Percentiles rank a stretch among this genome's conserved stretches.
These are phyloP conservation scores for Drosophila mauritiana DNA, from an alignment of 1,140 invertebrate species.

Conservation along the genomic window DNA sequence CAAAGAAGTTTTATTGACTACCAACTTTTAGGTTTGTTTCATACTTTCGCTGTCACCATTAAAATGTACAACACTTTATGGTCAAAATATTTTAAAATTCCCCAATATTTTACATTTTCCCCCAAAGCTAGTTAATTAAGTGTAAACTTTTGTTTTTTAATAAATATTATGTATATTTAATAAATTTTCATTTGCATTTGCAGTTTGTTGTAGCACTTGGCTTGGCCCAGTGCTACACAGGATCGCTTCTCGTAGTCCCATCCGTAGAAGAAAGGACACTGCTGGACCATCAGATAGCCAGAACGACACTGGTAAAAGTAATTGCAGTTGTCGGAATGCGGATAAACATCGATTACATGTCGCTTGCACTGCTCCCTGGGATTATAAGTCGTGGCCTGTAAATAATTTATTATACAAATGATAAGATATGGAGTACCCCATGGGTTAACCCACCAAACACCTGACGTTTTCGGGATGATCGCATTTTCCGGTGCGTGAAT, in stretches of 20 bases:
- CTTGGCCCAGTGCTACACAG: constrained; percentile 57
- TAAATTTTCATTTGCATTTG: constrained; percentile 16
- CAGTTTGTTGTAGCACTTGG: constrained; percentile 60
- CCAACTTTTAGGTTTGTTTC: too few species aligned
- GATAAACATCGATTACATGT: constrained; percentile 67
- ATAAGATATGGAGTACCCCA: background rate
- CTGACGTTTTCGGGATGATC: constrained; percentile 71
- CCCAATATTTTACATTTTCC: too few species aligned
- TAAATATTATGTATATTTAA: background rate
- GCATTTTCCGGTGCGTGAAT: constrained; percentile 64
- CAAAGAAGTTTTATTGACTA: background rate
- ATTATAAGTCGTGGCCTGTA: constrained; percentile 42
- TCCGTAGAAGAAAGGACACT: constrained; percentile 75
- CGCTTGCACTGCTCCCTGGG: constrained; percentile 68
- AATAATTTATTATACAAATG: background rate
- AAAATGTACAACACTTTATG: too few species aligned
- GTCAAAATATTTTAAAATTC: too few species aligned
- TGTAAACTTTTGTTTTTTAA: background rate
- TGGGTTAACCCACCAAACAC: constrained; percentile 57
- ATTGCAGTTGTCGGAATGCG: constrained; percentile 76
- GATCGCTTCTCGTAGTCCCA: constrained; percentile 73
- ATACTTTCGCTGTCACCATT: too few species aligned
- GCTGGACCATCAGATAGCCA: constrained; percentile 71
- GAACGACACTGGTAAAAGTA: constrained; percentile 73
- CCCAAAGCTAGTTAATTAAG: background rate